These are phyloP conservation scores for Istiophorus platypterus DNA, from an alignment of 2,113 vertebrate species.

Conservation along the genomic window DNA sequence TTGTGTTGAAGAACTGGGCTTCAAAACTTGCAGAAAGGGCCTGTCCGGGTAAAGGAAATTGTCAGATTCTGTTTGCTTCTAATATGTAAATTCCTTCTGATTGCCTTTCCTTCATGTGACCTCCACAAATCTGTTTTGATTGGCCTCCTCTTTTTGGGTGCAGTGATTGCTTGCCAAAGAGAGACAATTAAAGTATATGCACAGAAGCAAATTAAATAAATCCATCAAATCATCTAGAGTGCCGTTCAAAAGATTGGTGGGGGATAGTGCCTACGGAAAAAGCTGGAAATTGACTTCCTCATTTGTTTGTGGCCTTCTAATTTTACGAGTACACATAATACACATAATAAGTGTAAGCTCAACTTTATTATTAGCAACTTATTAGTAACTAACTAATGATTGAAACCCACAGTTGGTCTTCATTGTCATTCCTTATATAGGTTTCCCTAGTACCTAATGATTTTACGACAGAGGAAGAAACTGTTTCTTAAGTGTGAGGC, in stretches of 20 bases:
- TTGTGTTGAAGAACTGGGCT: constrained; percentile 61
- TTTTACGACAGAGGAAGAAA: constrained; percentile 46
- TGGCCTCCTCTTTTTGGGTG: constrained; percentile 29
- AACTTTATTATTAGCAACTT: constrained; percentile 5
- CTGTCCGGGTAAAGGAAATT: constrained; percentile 15
- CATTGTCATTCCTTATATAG: constrained; percentile 23
- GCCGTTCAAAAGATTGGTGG: constrained; percentile 22
- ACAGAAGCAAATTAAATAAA: constrained; percentile 54
- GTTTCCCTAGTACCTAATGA: constrained; percentile 33
- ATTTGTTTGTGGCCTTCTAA: constrained; percentile 33
- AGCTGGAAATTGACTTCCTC: constrained; percentile 46
- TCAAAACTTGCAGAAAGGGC: constrained; percentile 19
- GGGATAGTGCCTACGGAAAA: constrained; percentile 31
- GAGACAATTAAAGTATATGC: constrained; percentile 40
- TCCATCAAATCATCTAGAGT: constrained; percentile 57
- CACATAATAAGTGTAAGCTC: constrained; percentile 18
- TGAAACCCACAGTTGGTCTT: constrained; percentile 37
- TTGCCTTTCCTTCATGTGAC: constrained; percentile 40
- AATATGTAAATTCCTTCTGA: constrained; percentile 34
- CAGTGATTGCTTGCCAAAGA: constrained; percentile 30
- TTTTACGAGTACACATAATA: constrained; percentile 17
- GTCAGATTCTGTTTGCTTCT: background rate
- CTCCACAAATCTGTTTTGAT: constrained; percentile 41
- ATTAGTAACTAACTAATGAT: background rate
- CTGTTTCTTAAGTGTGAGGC: constrained; percentile 45